Conservation (phyloP, 2,113 vertebrate species). For the Lontra canadensis region DNA sequence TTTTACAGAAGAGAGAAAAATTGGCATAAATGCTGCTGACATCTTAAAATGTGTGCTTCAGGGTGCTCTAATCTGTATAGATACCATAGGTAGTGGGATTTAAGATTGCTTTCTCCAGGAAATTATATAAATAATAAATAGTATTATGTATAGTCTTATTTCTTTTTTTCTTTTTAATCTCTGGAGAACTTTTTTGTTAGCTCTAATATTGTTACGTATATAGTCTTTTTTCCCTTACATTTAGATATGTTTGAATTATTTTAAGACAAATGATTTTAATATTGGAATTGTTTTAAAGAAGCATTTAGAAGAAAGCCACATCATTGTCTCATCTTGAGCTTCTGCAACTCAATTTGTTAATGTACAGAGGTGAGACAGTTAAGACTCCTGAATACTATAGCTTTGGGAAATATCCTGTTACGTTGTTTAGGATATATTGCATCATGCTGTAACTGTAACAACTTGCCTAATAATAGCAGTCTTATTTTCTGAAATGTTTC, state of each 20-base stretch:
- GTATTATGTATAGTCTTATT: constrained; percentile 52
- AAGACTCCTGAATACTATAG: not conserved
- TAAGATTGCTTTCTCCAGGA: constrained; percentile 52
- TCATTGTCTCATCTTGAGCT: not conserved
- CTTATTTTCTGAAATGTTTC: not conserved
- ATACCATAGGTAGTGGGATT: constrained; percentile 18
- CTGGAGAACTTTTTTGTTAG: not conserved
- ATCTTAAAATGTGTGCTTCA: constrained; percentile 4
- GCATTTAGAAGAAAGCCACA: not conserved
- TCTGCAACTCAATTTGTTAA: not conserved
- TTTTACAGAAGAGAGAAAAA: constrained; percentile 57
- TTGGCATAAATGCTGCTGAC: constrained; percentile 46
- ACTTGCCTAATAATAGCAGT: not conserved
- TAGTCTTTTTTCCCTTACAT: not conserved
- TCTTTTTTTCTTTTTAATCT: constrained; percentile 18
- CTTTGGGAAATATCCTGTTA: not conserved
- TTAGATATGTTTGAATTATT: constrained; percentile 9
- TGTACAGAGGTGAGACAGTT: not conserved
- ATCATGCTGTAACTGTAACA: not conserved
- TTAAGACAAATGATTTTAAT: not conserved
- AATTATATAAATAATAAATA: constrained; percentile 60
- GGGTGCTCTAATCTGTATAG: constrained; percentile 3
- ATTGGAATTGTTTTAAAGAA: not conserved
- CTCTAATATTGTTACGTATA: not conserved
- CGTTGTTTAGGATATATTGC: not conserved